Conservation (phyloP, 2,797 vertebrate species). For the Nyctalus aviator region DNA sequence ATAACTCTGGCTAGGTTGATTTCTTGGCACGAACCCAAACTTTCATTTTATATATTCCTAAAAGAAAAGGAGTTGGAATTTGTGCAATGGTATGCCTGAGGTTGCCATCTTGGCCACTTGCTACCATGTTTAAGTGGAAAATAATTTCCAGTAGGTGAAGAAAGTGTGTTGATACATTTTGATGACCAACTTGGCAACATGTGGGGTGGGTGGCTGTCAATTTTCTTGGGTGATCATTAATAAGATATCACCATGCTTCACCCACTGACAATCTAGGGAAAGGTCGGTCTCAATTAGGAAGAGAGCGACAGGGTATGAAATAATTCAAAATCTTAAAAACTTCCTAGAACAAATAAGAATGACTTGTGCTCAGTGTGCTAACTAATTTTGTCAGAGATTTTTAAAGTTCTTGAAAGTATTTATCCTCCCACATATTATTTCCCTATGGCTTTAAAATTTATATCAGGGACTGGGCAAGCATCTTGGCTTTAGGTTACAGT, state of each 20-base stretch:
- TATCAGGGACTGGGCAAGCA: background rate
- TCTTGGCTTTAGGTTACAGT: background rate
- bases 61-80: background rate
- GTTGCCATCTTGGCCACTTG: background rate
- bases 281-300: background rate
- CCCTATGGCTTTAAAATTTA: background rate
- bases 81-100: background rate
- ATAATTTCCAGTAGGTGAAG: background rate
- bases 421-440: background rate
- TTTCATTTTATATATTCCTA: background rate
- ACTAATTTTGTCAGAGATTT: background rate
- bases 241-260: background rate
- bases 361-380: background rate
- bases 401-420: background rate
- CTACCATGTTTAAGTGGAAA: background rate
- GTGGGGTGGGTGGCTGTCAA: too few relatives aligned
- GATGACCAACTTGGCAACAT: background rate
- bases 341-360: slow-evolving; percentile 2
- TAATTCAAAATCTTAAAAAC: background rate
- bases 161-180: background rate
- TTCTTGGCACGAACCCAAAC: background rate
- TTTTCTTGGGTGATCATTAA: background rate
- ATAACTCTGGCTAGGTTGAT: background rate
- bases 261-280: background rate
- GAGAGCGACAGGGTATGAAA: background rate